Percentiles rank a stretch among this genome's conserved stretches.
Evolutionary conservation across 2,888 invertebrate genomes (phyloP).

Genomic region (Lampropteryx suffumata): DNA sequence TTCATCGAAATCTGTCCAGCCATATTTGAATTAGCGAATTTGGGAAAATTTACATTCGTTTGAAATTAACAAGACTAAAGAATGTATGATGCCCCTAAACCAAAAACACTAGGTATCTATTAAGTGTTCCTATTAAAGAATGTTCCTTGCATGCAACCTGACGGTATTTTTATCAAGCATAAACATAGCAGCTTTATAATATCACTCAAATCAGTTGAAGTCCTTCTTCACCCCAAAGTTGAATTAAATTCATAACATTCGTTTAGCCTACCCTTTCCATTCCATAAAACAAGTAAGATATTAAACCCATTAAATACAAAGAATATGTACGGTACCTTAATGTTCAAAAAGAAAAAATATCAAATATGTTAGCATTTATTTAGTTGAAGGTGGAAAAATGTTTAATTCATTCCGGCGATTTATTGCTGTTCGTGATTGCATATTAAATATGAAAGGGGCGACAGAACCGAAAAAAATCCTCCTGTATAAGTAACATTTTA

Average conservation of each 20-base stretch:
- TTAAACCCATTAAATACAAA: slow-evolving; percentile 27
- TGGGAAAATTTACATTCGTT: no score
- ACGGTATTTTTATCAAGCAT: no score
- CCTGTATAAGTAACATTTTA: slow-evolving; percentile 55
- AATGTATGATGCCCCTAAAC: no score
- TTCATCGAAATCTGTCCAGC: no score
- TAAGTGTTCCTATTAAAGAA: no score
- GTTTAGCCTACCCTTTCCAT: slow-evolving; percentile 10
- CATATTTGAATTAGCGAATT: no score
- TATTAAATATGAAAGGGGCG: slow-evolving; percentile 56
- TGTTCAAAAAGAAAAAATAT: slow-evolving; percentile 28
- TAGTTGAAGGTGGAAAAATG: slow-evolving; percentile 32
- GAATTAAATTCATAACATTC: slow-evolving; percentile 13
- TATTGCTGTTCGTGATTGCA: slow-evolving; percentile 54
- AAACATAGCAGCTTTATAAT: background rate
- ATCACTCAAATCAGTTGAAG: background rate
- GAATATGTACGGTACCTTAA: slow-evolving; percentile 19
- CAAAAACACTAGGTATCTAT: no score
- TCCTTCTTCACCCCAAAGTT: slow-evolving; percentile 12
- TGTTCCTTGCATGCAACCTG: no score
- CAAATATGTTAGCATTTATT: slow-evolving; percentile 29
- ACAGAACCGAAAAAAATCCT: slow-evolving; percentile 50
- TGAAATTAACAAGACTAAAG: no score
- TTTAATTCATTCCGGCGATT: slow-evolving; percentile 44
- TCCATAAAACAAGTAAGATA: slow-evolving; percentile 26